These are phyloP conservation scores for Catostomus latipinnis DNA, from an alignment of 2,797 vertebrate genomes.

Conservation along the genomic window DNA sequence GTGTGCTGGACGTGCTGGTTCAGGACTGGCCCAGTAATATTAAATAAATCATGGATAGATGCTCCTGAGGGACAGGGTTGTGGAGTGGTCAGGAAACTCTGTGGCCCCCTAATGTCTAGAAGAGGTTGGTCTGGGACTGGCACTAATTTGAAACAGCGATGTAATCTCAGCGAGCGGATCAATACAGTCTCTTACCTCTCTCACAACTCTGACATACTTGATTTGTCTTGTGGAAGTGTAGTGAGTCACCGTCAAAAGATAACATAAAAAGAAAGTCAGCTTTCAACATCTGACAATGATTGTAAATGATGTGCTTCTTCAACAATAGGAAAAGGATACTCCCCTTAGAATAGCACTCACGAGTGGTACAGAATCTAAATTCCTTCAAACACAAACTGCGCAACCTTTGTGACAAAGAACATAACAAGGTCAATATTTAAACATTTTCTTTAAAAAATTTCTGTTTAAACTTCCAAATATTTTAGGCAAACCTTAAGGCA, in stretches of 20 bases:
- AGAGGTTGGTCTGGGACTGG: constrained; percentile 53
- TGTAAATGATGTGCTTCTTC: constrained; percentile 53
- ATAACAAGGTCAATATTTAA: constrained; percentile 32
- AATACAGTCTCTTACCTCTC: constrained; percentile 67
- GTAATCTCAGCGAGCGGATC: constrained; percentile 66
- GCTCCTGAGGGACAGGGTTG: constrained; percentile 53
- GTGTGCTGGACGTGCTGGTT: not conserved
- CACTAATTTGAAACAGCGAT: constrained; percentile 74
- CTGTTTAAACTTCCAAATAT: constrained; percentile 22
- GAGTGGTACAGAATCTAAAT: constrained; percentile 50
- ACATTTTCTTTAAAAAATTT: constrained; percentile 49
- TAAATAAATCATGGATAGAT: constrained; percentile 61
- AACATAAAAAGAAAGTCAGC: constrained; percentile 72
- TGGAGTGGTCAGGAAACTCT: constrained; percentile 20
- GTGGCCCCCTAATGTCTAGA: constrained; percentile 50
- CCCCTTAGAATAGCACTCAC: constrained; percentile 53
- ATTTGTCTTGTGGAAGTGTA: constrained; percentile 58
- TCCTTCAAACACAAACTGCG: constrained; percentile 55
- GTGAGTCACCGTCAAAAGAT: constrained; percentile 68
- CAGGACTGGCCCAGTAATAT: constrained; percentile 57
- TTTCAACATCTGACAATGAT: constrained; percentile 70
- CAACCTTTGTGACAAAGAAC: constrained; percentile 26
- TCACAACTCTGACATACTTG: constrained; percentile 57
- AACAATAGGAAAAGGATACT: constrained; percentile 45
- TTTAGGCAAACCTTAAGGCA: constrained; percentile 19